phyloP scores from a whole-genome alignment of 2,797 vertebrate species.

The Ambastaia sidthimunki region DNA sequence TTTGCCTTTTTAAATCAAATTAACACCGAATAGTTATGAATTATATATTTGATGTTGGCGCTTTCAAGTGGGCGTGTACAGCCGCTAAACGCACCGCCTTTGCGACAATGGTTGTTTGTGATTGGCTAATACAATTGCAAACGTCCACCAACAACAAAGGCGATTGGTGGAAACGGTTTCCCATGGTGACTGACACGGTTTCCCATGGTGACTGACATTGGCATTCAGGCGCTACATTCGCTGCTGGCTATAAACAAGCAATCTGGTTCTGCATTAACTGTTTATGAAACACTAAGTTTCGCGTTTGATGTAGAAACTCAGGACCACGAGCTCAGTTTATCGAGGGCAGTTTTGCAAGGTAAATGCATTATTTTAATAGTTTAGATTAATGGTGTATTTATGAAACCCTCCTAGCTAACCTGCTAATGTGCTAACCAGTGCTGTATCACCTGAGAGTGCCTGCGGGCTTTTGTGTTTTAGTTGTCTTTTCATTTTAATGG shows the following conservation, averaged over 20 bases:
- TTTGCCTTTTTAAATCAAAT: too few relatives aligned
- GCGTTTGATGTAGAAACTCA: conserved; percentile 8
- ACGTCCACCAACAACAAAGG: background rate
- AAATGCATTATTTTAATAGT: background rate
- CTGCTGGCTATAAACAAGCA: conserved; percentile 27
- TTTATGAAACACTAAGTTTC: background rate
- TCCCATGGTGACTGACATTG: conserved; percentile 64
- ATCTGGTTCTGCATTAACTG: background rate
- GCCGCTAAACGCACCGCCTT: background rate
- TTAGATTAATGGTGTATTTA: background rate
- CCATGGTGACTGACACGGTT: conserved; percentile 60
- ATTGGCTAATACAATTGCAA: conserved; percentile 24
- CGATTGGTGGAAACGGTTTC: conserved; percentile 50
- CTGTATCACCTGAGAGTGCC: conserved; percentile 3
- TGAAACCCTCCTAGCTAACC: conserved; percentile 6
- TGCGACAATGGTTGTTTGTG: background rate
- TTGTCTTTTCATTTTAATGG: background rate
- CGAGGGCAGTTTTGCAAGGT: conserved; percentile 8
- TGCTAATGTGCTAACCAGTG: conserved; percentile 46
- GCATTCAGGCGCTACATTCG: conserved; percentile 51
- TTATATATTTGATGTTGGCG: conserved; percentile 28
- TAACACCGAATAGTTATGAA: too few relatives aligned
- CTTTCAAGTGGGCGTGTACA: conserved; percentile 2
- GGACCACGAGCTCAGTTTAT: background rate
- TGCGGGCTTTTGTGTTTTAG: too few relatives aligned